phyloP scores from a whole-genome alignment of 2,797 vertebrate species.

The Mionectes olivaceus region DNA sequence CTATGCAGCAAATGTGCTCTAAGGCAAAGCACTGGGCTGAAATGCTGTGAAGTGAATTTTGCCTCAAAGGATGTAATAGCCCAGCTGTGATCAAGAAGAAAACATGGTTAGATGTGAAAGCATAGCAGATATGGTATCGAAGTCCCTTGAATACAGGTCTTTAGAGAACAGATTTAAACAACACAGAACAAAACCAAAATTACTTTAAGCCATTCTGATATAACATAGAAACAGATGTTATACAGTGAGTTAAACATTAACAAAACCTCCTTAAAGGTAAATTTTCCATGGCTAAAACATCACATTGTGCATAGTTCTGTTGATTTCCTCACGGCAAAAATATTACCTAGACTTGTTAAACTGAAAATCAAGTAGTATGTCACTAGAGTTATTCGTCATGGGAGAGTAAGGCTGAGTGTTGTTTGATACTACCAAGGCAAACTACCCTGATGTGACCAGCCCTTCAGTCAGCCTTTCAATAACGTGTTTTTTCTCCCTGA shows the following conservation, averaged over 20 bases:
- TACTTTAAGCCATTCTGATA: neutral
- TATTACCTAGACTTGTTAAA: neutral
- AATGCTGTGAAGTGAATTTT: constrained; percentile 22
- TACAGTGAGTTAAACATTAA: neutral
- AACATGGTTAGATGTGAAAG: neutral
- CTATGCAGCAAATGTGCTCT: neutral
- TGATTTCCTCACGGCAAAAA: neutral
- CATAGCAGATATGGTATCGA: neutral
- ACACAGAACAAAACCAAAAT: neutral
- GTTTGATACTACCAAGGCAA: neutral
- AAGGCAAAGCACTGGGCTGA: neutral
- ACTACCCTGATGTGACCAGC: neutral
- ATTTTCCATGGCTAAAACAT: neutral
- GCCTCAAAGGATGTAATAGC: constrained; percentile 21
- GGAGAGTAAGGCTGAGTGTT: neutral
- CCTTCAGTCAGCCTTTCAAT: neutral
- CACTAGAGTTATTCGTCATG: neutral
- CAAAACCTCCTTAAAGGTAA: neutral
- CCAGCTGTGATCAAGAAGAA: constrained; percentile 34
- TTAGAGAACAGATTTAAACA: neutral
- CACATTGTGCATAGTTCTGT: neutral
- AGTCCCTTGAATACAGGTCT: neutral
- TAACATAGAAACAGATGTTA: neutral
- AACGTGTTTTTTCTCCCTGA: neutral
- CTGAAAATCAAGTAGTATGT: neutral